Evolutionary conservation across 2,113 vertebrate genomes (phyloP), one percentile per base, ranked within the genome.

Genomic region (Bombycilla garrulus): DNA sequence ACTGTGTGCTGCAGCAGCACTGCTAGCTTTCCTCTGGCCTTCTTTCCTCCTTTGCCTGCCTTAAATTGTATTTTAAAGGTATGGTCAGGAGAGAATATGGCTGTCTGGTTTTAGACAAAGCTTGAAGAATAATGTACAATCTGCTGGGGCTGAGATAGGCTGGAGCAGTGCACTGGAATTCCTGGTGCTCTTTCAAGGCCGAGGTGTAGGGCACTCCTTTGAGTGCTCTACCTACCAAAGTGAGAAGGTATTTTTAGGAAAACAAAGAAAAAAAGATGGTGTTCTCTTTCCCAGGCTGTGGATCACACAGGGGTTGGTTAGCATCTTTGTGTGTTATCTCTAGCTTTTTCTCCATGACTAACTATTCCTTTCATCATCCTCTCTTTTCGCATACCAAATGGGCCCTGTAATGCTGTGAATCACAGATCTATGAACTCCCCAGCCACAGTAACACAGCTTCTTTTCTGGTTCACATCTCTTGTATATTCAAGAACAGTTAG

Each of bases 291-390:
- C 53, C 60, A 84, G 83, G 23, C 38, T 64, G 25, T 77, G 29
- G 45, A 47, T 90, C 57, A 69, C n/a, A 54, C 86, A 79, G 57
- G 25, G 51, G 47, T 91, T 81, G 51, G 47, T 91, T 81, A 84
- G 73, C 64, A 95, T 81, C 65, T 65, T 35, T 58, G 36, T 95
- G 60, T 81, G 48, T 72, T 92, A 40, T 76, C 78, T 87, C 84
- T 92, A 87, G 86, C 36, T 95, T 81, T 95, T 93, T 87, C 78
- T 96, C 89, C 89, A 54, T 92, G 86, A 92, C 53, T 97, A 91
- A 82, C 78, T 87, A 72, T 92, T 85, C 66, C 78, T 97, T 97
- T 97, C 91, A 95, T 92, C 94, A 77, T 92, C 53, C 15, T 76
- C 36, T 95, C 81, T 79, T 92, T 96, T 80, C 95, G 93, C 86